Conservation (phyloP, 2,888 invertebrate genomes). For the Drosophila antonietae region DNA sequence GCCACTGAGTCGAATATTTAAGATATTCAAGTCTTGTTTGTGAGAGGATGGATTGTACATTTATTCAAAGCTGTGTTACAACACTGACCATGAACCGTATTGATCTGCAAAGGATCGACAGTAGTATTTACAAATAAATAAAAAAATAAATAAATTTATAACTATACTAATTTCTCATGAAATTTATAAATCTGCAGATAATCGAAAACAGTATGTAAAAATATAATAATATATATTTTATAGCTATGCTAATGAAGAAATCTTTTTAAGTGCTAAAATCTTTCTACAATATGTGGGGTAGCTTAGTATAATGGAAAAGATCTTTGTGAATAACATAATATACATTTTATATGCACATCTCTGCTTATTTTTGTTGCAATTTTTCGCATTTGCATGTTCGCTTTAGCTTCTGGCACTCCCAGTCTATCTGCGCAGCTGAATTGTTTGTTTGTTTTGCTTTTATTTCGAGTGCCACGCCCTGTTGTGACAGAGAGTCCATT, state of each 20-base stretch:
- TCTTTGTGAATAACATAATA: too few species aligned
- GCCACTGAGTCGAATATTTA: slow-evolving; percentile 29
- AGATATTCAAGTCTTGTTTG: slow-evolving; percentile 22
- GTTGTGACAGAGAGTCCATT: slow-evolving; percentile 26
- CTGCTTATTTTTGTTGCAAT: background rate
- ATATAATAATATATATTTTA: background rate
- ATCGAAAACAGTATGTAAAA: background rate
- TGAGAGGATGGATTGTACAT: slow-evolving; percentile 19
- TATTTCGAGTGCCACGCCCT: slow-evolving; percentile 24
- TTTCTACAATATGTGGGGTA: too few species aligned
- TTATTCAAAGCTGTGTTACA: slow-evolving; percentile 21
- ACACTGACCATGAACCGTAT: slow-evolving; percentile 1
- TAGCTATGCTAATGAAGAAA: background rate
- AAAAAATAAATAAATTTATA: background rate
- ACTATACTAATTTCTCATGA: background rate
- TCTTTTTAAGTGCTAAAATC: background rate
- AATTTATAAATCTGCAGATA: background rate
- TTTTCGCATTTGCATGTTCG: slow-evolving; percentile 19
- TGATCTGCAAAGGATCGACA: background rate
- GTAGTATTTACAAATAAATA: background rate
- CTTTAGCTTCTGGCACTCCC: slow-evolving; percentile 22
- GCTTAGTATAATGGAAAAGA: background rate
- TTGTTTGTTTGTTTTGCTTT: slow-evolving; percentile 1
- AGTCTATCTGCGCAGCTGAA: slow-evolving; percentile 6
- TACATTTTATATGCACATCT: too few species aligned